Evolutionary conservation across 2,888 invertebrate species (phyloP), one percentile per base, ranked within the genome.

Genomic region (Alsophila aescularia): DNA sequence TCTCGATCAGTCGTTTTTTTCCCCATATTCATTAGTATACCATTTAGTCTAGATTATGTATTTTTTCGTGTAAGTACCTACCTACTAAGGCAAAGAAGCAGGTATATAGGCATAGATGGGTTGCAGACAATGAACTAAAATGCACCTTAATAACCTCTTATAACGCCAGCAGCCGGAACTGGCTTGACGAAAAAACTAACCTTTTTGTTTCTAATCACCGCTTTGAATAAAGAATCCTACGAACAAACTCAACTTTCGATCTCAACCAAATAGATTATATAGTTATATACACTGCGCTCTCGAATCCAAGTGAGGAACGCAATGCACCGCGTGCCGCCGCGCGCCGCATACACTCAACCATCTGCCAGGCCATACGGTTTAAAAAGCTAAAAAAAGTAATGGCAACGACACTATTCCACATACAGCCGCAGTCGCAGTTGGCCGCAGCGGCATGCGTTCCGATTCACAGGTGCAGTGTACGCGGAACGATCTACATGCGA

Each of bases 401-500:
- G 58, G 60, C 62, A 61, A 63, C 67, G 67, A 53, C 52, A 65
- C 29, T 41, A 44, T 49, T 34, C 56, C 53, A 60, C 55, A n/a
- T n/a, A 47, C 50, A 36, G 60, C 44, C 41, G n/a, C 18, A 18
- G 43, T 8, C 10, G 21, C 35, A 42, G 12, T 27, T 10, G 45
- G 32, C 18, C 29, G 45, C 32, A 63, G 40, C 63, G 65, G 45
- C 36, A 64, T 62, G 68, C 73, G 72, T 80, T 79, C 75, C 75
- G 72, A 74, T 77, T 77, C 75, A 75, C 81, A 85, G 80, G 81
- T 80, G 81, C 77, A 72, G 69, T 68, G 73, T 72, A 83, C 78
- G 75, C 85, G 84, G 83, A 87, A 85, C 82, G 77, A 79, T 83
- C 77, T 76, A 78, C 86, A 84, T 84, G 85, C 83, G 76, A 83